phyloP scores from a whole-genome alignment of 1,140 invertebrate genomes.

The Drosophila rufa region DNA sequence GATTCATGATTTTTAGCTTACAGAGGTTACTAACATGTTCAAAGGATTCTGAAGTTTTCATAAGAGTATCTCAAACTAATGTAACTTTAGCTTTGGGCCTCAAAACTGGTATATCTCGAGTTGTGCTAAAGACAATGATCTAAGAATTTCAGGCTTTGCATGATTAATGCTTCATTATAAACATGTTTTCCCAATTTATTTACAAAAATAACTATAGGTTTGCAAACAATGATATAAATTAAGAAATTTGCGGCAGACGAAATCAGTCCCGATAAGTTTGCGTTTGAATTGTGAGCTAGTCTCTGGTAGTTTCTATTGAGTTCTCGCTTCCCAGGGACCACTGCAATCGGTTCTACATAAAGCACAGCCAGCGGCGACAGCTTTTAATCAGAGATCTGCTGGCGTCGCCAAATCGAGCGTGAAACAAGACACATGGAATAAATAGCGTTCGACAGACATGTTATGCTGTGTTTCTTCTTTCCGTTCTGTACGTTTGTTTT shows the following conservation, averaged over 20 bases:
- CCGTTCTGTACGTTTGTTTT: slow-evolving; percentile 34
- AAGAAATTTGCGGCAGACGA: background rate
- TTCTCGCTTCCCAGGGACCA: slow-evolving; percentile 9
- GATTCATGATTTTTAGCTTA: background rate
- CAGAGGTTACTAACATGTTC: background rate
- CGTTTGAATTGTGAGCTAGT: background rate
- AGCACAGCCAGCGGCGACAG: slow-evolving; percentile 28
- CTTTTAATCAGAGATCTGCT: slow-evolving; percentile 60
- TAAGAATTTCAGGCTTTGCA: slow-evolving; percentile 11
- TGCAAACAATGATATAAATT: background rate
- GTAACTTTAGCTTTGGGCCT: background rate
- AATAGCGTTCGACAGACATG: slow-evolving; percentile 41
- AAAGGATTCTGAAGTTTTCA: background rate
- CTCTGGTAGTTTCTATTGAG: slow-evolving; percentile 10
- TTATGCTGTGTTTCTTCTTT: slow-evolving; percentile 36
- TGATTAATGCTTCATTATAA: slow-evolving; percentile 7
- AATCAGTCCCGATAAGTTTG: background rate
- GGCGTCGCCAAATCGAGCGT: slow-evolving; percentile 61
- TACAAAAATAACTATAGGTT: background rate
- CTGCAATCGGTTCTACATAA: slow-evolving; percentile 23
- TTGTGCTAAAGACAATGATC: background rate
- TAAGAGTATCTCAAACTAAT: background rate
- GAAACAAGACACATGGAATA: slow-evolving; percentile 66
- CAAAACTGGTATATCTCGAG: slow-evolving; percentile 6
- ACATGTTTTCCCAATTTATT: slow-evolving; percentile 3